A percentile compares a stretch with the other conserved stretches of the same genome.
Evolutionary conservation across 2,888 invertebrate species (phyloP).

Genomic region (Smittia sp.): DNA sequence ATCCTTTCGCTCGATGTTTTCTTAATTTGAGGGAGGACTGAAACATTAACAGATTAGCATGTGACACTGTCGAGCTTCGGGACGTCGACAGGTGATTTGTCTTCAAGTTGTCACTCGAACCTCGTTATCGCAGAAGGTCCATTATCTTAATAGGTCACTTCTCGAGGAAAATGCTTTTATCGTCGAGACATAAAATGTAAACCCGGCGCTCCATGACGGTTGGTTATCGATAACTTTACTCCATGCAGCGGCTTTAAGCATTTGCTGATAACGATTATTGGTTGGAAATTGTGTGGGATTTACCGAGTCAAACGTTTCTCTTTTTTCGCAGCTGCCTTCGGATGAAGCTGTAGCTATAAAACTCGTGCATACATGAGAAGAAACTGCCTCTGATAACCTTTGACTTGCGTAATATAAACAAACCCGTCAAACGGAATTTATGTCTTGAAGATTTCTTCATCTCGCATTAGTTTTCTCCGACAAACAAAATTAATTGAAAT

Average conservation of each 20-base stretch:
- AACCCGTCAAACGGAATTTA: slow-evolving; percentile 7
- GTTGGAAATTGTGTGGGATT: not conserved
- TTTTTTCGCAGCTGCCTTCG: not conserved
- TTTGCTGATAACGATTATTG: slow-evolving; percentile 8
- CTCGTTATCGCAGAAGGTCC: not conserved
- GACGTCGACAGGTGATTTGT: slow-evolving; percentile 34
- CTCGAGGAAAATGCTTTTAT: not conserved
- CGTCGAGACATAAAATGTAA: not conserved
- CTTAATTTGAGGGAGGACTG: not conserved
- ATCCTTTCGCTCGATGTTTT: slow-evolving; percentile 32
- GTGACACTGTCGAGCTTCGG: not conserved
- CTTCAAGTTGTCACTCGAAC: not conserved
- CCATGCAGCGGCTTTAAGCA: not conserved
- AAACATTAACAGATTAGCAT: slow-evolving; percentile 37
- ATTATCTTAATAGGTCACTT: slow-evolving; percentile 7
- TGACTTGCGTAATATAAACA: slow-evolving; percentile 26
- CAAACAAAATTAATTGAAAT: not conserved
- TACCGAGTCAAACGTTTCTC: not conserved
- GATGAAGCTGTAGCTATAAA: not conserved
- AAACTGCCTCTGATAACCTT: slow-evolving; percentile 18
- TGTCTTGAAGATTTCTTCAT: not conserved
- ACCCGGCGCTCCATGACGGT: no score
- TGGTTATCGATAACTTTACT: no score
- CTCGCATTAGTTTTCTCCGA: not conserved
- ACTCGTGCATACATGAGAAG: slow-evolving; percentile 7